A percentile compares a stretch with the other conserved stretches of the same genome.
These are phyloP conservation scores for Protodeltote pygarga DNA, from an alignment of 2,888 invertebrate genomes.

Conservation along the genomic window DNA sequence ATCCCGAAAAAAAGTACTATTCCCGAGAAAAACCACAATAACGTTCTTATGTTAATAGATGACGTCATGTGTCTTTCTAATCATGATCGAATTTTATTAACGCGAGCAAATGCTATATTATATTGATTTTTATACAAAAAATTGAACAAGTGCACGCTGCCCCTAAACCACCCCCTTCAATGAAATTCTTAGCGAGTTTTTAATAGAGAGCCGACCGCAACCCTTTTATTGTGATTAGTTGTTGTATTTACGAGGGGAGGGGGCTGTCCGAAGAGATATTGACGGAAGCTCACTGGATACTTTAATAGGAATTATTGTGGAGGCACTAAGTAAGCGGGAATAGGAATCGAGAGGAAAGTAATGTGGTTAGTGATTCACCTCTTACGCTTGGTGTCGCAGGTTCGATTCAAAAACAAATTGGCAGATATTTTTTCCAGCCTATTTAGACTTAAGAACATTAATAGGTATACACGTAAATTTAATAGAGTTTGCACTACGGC, in stretches of 20 bases:
- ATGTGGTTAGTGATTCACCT: background rate
- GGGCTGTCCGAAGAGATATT: slow-evolving; percentile 41
- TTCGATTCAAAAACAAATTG: background rate
- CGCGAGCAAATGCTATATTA: no score
- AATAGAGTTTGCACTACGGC: no score
- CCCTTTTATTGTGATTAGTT: slow-evolving; percentile 86
- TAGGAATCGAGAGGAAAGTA: background rate
- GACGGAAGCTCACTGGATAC: slow-evolving; percentile 46
- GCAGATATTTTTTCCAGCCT: no score
- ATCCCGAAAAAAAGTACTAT: no score
- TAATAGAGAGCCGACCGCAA: slow-evolving; percentile 82
- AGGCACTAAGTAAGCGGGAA: slow-evolving; percentile 15
- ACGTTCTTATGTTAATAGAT: no score
- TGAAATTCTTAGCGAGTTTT: slow-evolving; percentile 83
- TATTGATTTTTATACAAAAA: slow-evolving; percentile 3
- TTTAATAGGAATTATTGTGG: slow-evolving; percentile 72
- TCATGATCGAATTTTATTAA: no score
- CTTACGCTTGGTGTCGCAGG: no score
- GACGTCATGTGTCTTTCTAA: no score
- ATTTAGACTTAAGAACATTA: no score
- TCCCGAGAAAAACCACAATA: no score
- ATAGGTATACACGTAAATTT: no score
- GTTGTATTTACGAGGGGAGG: slow-evolving; percentile 75
- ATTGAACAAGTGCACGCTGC: slow-evolving; percentile 50
- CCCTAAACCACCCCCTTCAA: slow-evolving; percentile 61